Conservation (phyloP, 2,797 vertebrate genomes). For the Microchirus variegatus region DNA sequence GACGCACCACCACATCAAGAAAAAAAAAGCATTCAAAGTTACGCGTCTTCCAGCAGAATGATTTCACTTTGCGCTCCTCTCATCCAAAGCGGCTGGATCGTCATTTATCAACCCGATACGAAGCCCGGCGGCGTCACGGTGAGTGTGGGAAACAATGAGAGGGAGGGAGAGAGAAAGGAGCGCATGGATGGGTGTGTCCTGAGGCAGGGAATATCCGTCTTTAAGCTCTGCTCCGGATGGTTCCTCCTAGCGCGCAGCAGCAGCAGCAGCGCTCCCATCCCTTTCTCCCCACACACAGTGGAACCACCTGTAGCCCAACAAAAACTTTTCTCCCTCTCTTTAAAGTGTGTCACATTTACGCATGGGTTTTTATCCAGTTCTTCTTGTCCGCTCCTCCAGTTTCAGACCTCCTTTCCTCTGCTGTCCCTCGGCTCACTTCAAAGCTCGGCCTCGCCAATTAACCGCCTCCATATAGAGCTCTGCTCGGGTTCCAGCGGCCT, state of each 20-base stretch:
- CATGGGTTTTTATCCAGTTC: constrained; percentile 13
- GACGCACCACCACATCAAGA: not conserved
- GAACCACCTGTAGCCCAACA: constrained; percentile 9
- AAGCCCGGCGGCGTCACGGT: constrained; percentile 54
- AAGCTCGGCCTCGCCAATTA: constrained; percentile 63
- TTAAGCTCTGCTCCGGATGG: constrained; percentile 51
- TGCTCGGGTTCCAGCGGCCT: constrained; percentile 18
- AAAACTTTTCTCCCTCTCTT: constrained; percentile 2
- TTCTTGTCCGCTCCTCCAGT: constrained; percentile 33
- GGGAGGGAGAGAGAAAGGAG: constrained; percentile 41
- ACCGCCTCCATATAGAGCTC: constrained; percentile 25
- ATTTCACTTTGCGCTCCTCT: constrained; percentile 46
- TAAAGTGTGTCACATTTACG: constrained; percentile 23
- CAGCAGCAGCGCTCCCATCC: constrained; percentile 10
- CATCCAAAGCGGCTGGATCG: constrained; percentile 41
- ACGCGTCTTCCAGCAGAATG: constrained; percentile 30
- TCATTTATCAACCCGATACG: constrained; percentile 55
- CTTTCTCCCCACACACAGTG: not conserved
- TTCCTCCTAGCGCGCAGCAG: constrained; percentile 52
- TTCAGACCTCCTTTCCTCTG: constrained; percentile 28
- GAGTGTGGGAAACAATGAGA: constrained; percentile 69
- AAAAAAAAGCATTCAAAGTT: constrained; percentile 32
- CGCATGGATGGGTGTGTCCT: constrained; percentile 78
- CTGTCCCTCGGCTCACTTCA: constrained; percentile 53
- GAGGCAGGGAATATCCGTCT: constrained; percentile 74